Evolutionary conservation across 2,888 invertebrate species (phyloP), one percentile per base, ranked within the genome.

Genomic region (Epinotia ramella): DNA sequence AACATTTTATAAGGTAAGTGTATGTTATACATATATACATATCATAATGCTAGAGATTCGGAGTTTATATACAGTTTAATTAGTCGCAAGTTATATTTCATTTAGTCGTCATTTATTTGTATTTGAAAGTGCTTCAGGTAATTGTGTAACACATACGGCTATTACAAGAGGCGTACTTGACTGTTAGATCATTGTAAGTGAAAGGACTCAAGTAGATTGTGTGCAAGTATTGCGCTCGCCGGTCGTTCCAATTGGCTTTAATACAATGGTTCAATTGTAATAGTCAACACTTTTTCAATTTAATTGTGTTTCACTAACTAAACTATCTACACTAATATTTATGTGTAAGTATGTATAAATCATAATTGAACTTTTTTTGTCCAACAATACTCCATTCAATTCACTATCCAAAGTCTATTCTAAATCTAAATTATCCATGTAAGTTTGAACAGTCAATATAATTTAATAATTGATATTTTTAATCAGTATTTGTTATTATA

Each of bases 141-240:
- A 62, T 76, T 72, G 72, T 76, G 46, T 67, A 67, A 72, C 67
- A 57, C 65, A 33, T 46, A 44, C 60, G 66, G 56, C 24, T 49
- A 12, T 53, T 56, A 56, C 28, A 56, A 71, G 53, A 49, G 60
- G 75, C 49, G 40, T 40, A 76, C 57, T 76, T 56, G 28, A 18
- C 53, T 46, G 46, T 44, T 76, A 76, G 28, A 76, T 72, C 62
- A 63, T 75, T 66, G 60, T 28, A 63, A 66, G 71, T 76, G 72
- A 76, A 76, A 76, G 72, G 56, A 72, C 60, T 44, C 60, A 3
- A 56, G 56, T 64, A 74, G 69, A 64, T 69, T 63, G 56, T 53
- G 60, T 59, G 20, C 49, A 59, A 33, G 49, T 20, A 40, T 60
- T 64, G 24, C 64, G 40, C 20, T 57, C 59, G 16, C 49, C n/a